Evolutionary conservation across 2,797 vertebrate species (phyloP).

Genomic region (Enteromius unitaeniatus): DNA sequence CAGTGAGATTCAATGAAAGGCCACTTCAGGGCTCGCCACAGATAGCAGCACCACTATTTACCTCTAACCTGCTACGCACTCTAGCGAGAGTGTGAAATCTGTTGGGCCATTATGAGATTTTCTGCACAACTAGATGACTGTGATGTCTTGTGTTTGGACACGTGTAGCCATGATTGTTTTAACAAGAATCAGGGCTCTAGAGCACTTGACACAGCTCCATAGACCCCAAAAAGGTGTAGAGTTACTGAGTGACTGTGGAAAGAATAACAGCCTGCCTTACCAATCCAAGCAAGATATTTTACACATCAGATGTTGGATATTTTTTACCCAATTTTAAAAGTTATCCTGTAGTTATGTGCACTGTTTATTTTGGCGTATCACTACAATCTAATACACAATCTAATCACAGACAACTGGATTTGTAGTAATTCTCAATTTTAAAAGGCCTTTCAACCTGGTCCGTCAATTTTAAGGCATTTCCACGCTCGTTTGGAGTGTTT

Average conservation of each 20-base stretch:
- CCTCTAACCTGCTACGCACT: neutral
- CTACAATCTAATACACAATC: neutral
- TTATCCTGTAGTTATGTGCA: slow-evolving; percentile 12
- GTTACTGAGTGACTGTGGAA: slow-evolving; percentile 51
- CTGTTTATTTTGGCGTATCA: neutral
- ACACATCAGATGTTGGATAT: slow-evolving; percentile 13
- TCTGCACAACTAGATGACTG: slow-evolving; percentile 41
- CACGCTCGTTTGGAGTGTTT: neutral
- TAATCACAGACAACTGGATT: neutral
- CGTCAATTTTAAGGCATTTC: neutral
- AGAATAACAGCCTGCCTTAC: slow-evolving; percentile 54
- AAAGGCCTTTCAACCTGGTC: neutral
- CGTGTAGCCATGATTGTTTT: slow-evolving; percentile 43
- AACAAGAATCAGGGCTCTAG: slow-evolving; percentile 32
- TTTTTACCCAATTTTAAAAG: slow-evolving; percentile 22
- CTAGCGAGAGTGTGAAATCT: slow-evolving; percentile 7
- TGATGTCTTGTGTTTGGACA: slow-evolving; percentile 39
- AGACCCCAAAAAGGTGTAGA: neutral
- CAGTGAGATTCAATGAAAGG: slow-evolving; percentile 14
- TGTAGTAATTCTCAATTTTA: neutral
- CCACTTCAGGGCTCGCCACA: slow-evolving; percentile 10
- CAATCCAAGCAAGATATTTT: slow-evolving; percentile 31
- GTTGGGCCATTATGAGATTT: slow-evolving; percentile 31
- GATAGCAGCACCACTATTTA: slow-evolving; percentile 12
- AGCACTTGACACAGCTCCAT: slow-evolving; percentile 48